Base-by-base conservation (phyloP, 2,797 vertebrate genomes). In the Chaenodraco wilsoni region DNA sequence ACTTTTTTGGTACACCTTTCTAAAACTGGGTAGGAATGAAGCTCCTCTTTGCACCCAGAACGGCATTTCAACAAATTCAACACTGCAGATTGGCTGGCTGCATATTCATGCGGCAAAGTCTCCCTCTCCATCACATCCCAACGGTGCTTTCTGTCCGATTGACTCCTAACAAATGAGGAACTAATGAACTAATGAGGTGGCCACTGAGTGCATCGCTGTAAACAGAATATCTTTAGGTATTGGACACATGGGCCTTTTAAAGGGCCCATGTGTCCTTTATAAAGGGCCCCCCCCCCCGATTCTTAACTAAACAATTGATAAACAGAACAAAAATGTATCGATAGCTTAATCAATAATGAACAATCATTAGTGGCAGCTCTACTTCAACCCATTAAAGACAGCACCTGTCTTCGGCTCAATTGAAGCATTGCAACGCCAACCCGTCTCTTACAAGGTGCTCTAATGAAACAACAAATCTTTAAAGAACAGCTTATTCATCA, bases 401-500 rank as follows among this genome's bases (percentile, higher is more conserved):
- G 11, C 44, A 45, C 7, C n/a, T 10, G 40, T 57, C 54, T 69
- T 46, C 44, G 44, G 37, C 7, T 46, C 44, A 23, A 37, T 51
- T 51, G 23, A 51, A 16, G 33, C 33, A 37, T 9, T 37, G 57
- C 23, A 52, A 21, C 4, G 1, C 54, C 57, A 45, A 31, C 1
- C 19, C 4, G 50, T 41, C 51, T 52, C n/a, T 57, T 43, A 27
- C 48, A 57, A 72, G 57, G 33, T 21, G 63, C 44, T 81, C 31
- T 76, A 57, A 58, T 27, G 5, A 84, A 83, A 78, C 60, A 16
- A 48, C 44, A 48, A 65, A 79, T 68, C 78, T 14, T 60, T 16
- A 31, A 55, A 7, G 70, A 60, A 59, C 75, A 23, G 17, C 55
- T 56, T 17, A 40, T 60, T 66, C 44, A 58, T 27, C 19, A n/a